Conservation (phyloP, 2,113 vertebrate genomes). For the Tyrannus savana region DNA sequence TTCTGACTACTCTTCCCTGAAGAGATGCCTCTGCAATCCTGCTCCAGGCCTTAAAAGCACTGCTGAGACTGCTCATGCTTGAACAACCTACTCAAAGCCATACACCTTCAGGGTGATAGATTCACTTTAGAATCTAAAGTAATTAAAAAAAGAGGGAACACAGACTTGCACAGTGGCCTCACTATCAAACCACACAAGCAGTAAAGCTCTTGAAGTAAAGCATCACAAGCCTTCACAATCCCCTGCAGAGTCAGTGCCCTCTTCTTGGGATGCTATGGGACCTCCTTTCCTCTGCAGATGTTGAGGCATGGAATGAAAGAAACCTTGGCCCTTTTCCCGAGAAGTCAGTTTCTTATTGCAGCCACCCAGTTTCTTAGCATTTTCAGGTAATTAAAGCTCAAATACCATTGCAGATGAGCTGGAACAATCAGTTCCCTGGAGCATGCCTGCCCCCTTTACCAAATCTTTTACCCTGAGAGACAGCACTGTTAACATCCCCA, state of each 20-base stretch:
- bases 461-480: background rate
- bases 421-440: background rate
- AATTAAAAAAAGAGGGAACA: background rate
- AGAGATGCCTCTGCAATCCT: background rate
- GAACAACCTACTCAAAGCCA: background rate
- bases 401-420: background rate
- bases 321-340: background rate
- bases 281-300: background rate
- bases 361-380: background rate
- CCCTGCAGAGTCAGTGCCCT: background rate
- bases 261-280: background rate
- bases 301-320: background rate
- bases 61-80: background rate
- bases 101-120: background rate
- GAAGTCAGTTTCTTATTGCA: background rate
- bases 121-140: background rate
- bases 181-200: background rate
- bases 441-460: background rate
- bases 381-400: background rate
- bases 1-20: background rate
- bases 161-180: accelerated
- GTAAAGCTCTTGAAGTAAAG: background rate
- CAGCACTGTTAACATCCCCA: background rate
- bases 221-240: background rate
- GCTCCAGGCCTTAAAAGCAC: background rate